These are phyloP conservation scores for Eulemur rufifrons DNA, from an alignment of 2,113 vertebrate species.

Conservation along the genomic window DNA sequence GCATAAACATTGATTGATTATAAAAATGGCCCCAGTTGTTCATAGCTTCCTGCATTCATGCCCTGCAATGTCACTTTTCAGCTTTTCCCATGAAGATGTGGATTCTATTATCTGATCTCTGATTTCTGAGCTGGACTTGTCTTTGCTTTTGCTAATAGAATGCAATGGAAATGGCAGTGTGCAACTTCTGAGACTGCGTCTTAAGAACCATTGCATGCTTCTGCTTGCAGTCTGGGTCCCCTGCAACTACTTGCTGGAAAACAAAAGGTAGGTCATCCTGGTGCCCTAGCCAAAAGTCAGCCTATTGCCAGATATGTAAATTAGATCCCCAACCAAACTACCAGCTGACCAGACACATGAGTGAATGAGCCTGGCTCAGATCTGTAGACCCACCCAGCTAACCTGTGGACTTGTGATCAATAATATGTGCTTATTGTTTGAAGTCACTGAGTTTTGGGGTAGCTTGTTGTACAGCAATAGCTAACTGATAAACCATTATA, in stretches of 20 bases:
- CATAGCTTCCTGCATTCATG: neutral
- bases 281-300: neutral
- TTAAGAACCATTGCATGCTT: neutral
- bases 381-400: neutral
- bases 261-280: neutral
- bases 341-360: neutral
- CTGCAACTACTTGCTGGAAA: neutral
- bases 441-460: neutral
- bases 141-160: neutral
- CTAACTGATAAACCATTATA: neutral
- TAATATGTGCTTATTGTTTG: neutral
- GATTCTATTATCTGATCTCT: constrained; percentile 22
- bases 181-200: neutral
- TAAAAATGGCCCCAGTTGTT: neutral
- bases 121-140: neutral
- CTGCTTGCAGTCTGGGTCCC: neutral
- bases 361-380: neutral
- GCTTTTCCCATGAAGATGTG: neutral
- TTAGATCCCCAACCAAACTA: neutral
- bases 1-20: neutral
- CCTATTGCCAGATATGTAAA: neutral
- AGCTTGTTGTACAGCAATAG: neutral
- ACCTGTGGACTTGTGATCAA: neutral
- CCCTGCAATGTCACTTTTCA: neutral
- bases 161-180: neutral